Evolutionary conservation across 2,888 invertebrate genomes (phyloP), one percentile per base, ranked within the genome.

Genomic region (Sarcophaga variegata): DNA sequence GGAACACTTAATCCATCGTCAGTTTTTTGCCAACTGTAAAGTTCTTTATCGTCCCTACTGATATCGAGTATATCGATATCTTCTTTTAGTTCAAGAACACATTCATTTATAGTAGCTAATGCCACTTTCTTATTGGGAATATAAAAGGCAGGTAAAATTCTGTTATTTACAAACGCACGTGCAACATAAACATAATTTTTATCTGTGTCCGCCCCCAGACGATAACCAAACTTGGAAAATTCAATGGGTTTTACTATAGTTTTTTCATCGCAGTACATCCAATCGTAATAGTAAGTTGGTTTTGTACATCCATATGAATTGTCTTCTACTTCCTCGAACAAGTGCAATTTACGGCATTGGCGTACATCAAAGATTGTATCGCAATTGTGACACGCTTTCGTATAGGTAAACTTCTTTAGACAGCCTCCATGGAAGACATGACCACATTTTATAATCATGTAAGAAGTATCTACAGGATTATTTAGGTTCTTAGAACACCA

Each of bases 211-310:
- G 12, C 22, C 6, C 64, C 75, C 17, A 76, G 49, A 25, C 64
- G 49, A 27, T n/a, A 25, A 4, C 11, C 63, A 66, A 5, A 64
- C n/a, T 49, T 17, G 0, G 25, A n/a, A 27, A 76, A 49, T 12
- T 76, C 54, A 11, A 12, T 45, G 22, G 5, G 22, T 0, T 49
- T n/a, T 25, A 49, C n/a, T 11, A 10, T 17, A 17, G 64, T 76
- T 66, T 54, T 66, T 11, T 25, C 5, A 76, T 76, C 64, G 27
- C 64, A 76, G 25, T 76, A 76, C n/a, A 76, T 54, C 75, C 75
- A 76, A 27, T 64, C 54, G 4, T 54, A 64, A 0, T 76, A 14
- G 4, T 64, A 70, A 25, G 25, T 25, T 37, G 37, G 37, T 37
- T 10, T 37, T 8, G 37, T 37, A 37, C 37, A 37, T 37, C 37